These are phyloP conservation scores for Ferdinandea cuprea DNA, from an alignment of 2,888 invertebrate genomes.

Conservation along the genomic window DNA sequence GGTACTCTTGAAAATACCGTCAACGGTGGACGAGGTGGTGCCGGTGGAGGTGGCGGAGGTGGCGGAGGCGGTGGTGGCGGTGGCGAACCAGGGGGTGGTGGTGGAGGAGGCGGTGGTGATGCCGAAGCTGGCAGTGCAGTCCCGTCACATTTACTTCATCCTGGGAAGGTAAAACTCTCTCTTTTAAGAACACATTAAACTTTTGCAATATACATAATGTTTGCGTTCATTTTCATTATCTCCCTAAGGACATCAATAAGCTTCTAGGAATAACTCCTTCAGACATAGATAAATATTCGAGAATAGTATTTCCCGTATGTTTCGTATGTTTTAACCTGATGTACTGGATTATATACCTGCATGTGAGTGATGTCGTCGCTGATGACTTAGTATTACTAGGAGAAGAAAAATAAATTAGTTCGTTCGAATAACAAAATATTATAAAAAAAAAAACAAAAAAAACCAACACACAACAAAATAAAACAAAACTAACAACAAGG, in stretches of 20 bases:
- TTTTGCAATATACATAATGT: background rate
- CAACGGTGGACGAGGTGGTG: constrained; percentile 89
- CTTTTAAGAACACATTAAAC: background rate
- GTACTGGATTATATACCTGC: constrained; percentile 98
- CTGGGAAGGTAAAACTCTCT: constrained; percentile 87
- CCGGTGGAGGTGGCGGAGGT: constrained; percentile 85
- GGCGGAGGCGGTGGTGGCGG: constrained; percentile 81
- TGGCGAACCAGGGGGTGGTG: constrained; percentile 78
- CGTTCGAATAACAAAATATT: constrained; percentile 27
- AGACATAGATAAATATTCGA: constrained; percentile 99
- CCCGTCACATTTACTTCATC: constrained; percentile 91
- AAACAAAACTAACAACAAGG: constrained; percentile 22
- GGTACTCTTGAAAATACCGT: constrained; percentile 96
- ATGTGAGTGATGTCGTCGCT: constrained; percentile 97
- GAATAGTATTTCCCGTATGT: constrained; percentile 98
- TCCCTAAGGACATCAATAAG: constrained; percentile 91
- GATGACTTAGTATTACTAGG: constrained; percentile 94
- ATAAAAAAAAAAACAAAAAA: constrained; percentile 9
- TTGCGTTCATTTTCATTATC: constrained; percentile 33
- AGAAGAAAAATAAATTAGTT: constrained; percentile 85
- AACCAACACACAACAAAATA: constrained; percentile 6
- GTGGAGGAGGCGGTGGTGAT: constrained; percentile 81
- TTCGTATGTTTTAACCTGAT: constrained; percentile 99
- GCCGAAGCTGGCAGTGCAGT: constrained; percentile 84
- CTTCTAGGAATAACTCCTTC: constrained; percentile 96